A percentile compares a stretch with the other conserved stretches of the same genome.
phyloP scores from a whole-genome alignment of 2,888 invertebrate species.

The Nephrotoma flavescens region DNA sequence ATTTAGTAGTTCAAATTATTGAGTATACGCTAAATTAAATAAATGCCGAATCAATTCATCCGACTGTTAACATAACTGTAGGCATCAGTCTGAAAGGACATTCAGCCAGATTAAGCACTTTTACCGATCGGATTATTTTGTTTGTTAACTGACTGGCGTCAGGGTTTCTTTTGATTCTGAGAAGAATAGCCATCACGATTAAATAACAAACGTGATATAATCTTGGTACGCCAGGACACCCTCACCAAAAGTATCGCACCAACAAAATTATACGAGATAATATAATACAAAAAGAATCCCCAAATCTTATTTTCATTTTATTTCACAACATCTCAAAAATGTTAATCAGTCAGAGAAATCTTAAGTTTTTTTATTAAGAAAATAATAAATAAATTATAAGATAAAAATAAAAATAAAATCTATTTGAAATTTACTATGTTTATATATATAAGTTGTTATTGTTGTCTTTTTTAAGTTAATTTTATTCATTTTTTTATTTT shows the following conservation, averaged over 20 bases:
- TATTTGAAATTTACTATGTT: background rate
- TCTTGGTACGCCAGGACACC: background rate
- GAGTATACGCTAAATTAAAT: too few relatives aligned
- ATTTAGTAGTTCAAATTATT: too few relatives aligned
- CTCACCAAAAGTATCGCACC: background rate
- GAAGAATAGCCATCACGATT: too few relatives aligned
- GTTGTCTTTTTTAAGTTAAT: background rate
- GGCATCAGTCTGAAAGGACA: too few relatives aligned
- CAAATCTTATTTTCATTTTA: background rate
- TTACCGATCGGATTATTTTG: too few relatives aligned
- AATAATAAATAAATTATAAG: background rate
- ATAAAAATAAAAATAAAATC: background rate
- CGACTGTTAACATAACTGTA: too few relatives aligned
- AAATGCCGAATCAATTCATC: too few relatives aligned
- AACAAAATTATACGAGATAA: background rate
- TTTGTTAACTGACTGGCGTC: too few relatives aligned
- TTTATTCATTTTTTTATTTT: background rate
- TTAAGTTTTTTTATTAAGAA: background rate
- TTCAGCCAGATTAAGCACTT: too few relatives aligned
- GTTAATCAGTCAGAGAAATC: background rate
- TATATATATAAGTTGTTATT: background rate
- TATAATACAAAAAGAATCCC: background rate
- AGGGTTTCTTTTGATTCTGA: too few relatives aligned
- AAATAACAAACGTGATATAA: too few relatives aligned
- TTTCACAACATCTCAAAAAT: background rate